phyloP scores from a whole-genome alignment of 2,113 vertebrate species.

The Corythornis cristatus region DNA sequence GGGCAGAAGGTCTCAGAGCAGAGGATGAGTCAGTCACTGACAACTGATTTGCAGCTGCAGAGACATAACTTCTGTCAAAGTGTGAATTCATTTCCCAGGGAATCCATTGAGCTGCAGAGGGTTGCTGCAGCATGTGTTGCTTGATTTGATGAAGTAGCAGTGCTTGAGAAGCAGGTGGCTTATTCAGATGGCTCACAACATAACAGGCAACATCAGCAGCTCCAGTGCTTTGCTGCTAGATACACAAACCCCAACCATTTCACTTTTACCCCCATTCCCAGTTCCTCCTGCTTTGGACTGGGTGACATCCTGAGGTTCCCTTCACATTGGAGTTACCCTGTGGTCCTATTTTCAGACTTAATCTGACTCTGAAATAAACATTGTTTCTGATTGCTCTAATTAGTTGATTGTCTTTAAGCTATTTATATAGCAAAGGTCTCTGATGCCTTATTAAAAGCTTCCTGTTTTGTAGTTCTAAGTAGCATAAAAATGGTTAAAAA shows the following conservation, averaged over 20 bases:
- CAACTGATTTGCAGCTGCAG: conserved; percentile 43
- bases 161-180: conserved; percentile 24
- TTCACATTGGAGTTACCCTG: not conserved
- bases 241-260: not conserved
- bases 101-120: conserved; percentile 43
- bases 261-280: not conserved
- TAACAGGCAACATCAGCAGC: not conserved
- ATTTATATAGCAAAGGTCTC: not conserved
- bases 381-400: not conserved
- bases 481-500: not conserved
- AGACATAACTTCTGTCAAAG: not conserved
- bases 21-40: not conserved
- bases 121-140: conserved; percentile 13
- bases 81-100: not conserved
- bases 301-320: not conserved
- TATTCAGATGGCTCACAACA: not conserved
- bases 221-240: not conserved
- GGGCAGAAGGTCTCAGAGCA: not conserved
- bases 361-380: not conserved
- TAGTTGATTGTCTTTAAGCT: not conserved
- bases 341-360: not conserved
- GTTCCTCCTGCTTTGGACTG: not conserved
- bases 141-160: conserved; percentile 23
- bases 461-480: not conserved
- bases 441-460: not conserved